Base-by-base conservation (phyloP, 2,113 vertebrate species). In the Tricholaema leucomelas region DNA sequence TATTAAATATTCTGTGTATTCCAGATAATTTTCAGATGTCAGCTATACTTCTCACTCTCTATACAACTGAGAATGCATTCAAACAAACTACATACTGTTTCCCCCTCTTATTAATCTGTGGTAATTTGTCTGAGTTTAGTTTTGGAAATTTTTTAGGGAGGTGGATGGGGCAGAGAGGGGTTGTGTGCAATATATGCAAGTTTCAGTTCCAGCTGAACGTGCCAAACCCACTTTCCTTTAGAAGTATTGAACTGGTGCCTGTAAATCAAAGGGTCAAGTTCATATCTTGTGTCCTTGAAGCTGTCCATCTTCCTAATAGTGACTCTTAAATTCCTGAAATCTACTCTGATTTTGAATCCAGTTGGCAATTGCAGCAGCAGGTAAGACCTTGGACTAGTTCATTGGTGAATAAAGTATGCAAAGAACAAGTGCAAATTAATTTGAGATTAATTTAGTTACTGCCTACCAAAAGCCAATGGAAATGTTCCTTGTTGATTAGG, bases 351-450 rank as follows among this genome's bases (percentile, higher is more conserved):
- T 87, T 61, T 87, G 72, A 92, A 81, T 64, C 46, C n/a, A 18
- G 16, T 52, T 82, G 87, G 81, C 66, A 93, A 64, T 6, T 89
- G 42, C 81, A 91, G 83, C 67, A 95, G 66, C 59, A 88, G 80
- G 76, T 63, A 60, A 75, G 71, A 88, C 36, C 52, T 87, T 85
- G 64, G 64, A 33, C 33, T 46, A 52, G 28, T 35, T 85, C 46
- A 8, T 42, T 55, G 56, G 46, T 82, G 71, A 89, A 77, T 71
- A 67, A 77, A 46, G 66, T n/a, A 36, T 42, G 40, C 33, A 70
- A 55, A 82, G n/a, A 71, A 36, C 50, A 91, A 81, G 54, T 46
- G 52, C 33, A 50, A 64, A 38, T 84, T 63, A 33, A 17, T 81
- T 78, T 74, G 58, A 75, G 30, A 55, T 90, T 81, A 59, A 27